phyloP scores from a whole-genome alignment of 2,113 vertebrate genomes.

The Dasypus novemcinctus region DNA sequence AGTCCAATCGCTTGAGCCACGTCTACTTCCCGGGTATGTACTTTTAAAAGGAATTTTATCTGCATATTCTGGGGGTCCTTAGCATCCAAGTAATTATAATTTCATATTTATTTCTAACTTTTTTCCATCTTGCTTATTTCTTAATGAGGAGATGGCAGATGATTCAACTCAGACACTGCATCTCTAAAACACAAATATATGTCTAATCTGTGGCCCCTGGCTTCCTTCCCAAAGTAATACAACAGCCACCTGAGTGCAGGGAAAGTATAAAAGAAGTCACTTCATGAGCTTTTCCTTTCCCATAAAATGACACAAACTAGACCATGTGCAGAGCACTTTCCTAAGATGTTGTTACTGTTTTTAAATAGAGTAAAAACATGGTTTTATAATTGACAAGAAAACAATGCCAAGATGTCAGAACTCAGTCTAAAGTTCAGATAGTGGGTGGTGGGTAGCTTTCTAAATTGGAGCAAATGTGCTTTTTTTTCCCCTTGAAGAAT shows the following conservation, averaged over 20 bases:
- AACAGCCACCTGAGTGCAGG: neutral
- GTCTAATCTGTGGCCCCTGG: neutral
- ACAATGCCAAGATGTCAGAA: neutral
- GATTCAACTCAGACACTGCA: neutral
- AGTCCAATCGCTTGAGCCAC: too few relatives aligned
- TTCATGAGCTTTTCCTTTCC: neutral
- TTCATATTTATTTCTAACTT: slow-evolving; percentile 40
- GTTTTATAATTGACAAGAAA: neutral
- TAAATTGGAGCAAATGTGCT: neutral
- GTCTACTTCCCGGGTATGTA: too few relatives aligned
- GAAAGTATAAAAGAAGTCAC: neutral
- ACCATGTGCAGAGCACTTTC: neutral
- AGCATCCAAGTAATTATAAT: neutral
- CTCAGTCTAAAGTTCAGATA: slow-evolving; percentile 22
- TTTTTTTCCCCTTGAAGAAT: slow-evolving; percentile 21
- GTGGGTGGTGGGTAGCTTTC: neutral
- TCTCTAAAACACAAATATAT: neutral
- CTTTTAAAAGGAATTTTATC: slow-evolving; percentile 41
- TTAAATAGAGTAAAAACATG: neutral
- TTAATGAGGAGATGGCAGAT: neutral
- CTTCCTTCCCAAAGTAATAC: neutral
- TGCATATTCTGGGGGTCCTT: slow-evolving; percentile 15
- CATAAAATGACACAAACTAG: neutral
- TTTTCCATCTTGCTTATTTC: neutral
- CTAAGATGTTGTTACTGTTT: neutral